Base-by-base conservation (phyloP, 53 echinoderm and acorn worm genomes). In the Echinarachnius parma region DNA sequence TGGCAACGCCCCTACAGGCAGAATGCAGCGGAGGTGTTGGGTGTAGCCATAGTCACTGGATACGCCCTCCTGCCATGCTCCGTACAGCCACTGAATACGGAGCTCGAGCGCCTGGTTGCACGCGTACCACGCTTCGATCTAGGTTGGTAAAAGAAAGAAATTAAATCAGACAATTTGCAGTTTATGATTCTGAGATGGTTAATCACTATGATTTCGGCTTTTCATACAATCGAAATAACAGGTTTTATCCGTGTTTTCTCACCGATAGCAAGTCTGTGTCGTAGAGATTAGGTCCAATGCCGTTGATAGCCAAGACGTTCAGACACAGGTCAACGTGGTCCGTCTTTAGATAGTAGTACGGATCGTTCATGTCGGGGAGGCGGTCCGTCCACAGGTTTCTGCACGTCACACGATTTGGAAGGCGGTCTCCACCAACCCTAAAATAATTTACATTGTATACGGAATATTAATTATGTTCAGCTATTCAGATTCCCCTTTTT, bases 391-490 rank as follows among this genome's bases (percentile, higher is more conserved):
- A 93, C 27, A 68, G 42, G 28, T 86, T 70, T 53, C 89, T 86
- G 32, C 94, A 93, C 4, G 86, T 93, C 4, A 93, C 80, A 9
- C 86, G 84, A 54, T 93, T 93, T 4, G 94, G 89, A 58, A 93
- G 83, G 28, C 81, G 82, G 23, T 66, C 35, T 15, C 77, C 76
- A 21, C 80, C 85, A 28, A 92, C 82, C 26, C 92, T 92, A 25
- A 4, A 53, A n/a, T n/a, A 21, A 4, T 10, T 39, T 4, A 66
- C 15, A 42, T 11, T 61, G 8, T 27, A 22, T 15, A 61, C 5
- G 33, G 9, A 16, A 61, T 29, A 29, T 29, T 39, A 39, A 7
- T 9, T 13, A 39, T 39, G 42, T 23, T 9, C 8, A 54, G n/a
- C n/a, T n/a, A n/a, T n/a, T n/a, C n/a, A n/a, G n/a, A n/a, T n/a